Evolutionary conservation across 2,113 vertebrate genomes (phyloP).

Genomic region (Colinus virginianus): DNA sequence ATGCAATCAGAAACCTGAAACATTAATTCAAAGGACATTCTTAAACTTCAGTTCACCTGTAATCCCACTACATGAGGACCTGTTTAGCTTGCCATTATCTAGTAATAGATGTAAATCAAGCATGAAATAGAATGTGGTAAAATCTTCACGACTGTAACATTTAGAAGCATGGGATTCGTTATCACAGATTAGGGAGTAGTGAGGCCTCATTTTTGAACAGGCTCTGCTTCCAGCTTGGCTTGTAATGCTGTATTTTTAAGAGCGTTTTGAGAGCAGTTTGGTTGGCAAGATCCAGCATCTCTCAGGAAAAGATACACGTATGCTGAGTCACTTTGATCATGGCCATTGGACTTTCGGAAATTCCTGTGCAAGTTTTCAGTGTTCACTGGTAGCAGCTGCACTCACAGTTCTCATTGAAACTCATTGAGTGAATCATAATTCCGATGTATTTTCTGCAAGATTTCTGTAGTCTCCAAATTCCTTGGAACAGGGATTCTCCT

Average conservation of each 20-base stretch:
- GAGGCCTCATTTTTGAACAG: neutral
- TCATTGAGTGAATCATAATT: neutral
- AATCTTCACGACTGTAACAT: neutral
- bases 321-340: neutral
- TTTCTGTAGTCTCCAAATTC: neutral
- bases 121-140: neutral
- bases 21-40: neutral
- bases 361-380: neutral
- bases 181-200: neutral
- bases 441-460: fast-evolving
- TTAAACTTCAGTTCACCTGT: neutral
- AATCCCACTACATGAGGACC: neutral
- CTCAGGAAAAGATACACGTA: neutral
- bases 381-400: neutral
- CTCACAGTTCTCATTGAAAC: neutral
- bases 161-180: neutral
- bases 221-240: neutral
- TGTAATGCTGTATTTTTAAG: neutral
- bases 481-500: neutral
- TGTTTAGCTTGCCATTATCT: neutral
- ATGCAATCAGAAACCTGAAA: neutral
- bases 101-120: neutral
- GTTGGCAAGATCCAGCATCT: neutral
- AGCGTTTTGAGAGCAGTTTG: neutral
- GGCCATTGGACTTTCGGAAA: neutral